Evolutionary conservation across 2,797 vertebrate species (phyloP).

Genomic region (Ptychadena robeensis): DNA sequence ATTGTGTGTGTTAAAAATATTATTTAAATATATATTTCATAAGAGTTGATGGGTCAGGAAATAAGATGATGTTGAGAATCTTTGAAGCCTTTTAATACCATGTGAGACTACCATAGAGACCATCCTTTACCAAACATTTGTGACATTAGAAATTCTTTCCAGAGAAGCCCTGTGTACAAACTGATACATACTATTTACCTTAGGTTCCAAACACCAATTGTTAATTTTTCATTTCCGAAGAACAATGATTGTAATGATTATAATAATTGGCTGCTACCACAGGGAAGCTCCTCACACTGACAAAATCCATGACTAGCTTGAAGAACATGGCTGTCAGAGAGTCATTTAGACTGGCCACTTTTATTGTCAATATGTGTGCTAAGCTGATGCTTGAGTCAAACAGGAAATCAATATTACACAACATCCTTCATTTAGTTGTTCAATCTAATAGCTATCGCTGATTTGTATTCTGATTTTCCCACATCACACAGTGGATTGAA

Average conservation of each 20-base stretch:
- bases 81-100: too few relatives aligned
- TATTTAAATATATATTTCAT: too few relatives aligned
- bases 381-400: background rate
- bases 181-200: background rate
- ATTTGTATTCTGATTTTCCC: too few relatives aligned
- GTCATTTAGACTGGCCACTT: background rate
- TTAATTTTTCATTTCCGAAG: background rate
- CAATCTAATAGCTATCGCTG: too few relatives aligned
- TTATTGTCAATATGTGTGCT: background rate
- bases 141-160: too few relatives aligned
- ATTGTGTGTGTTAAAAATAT: too few relatives aligned
- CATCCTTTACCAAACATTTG: too few relatives aligned
- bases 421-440: background rate
- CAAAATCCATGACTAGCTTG: background rate
- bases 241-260: background rate
- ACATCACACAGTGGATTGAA: too few relatives aligned
- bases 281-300: background rate
- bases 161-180: background rate
- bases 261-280: background rate
- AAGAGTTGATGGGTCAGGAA: too few relatives aligned
- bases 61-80: too few relatives aligned
- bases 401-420: background rate
- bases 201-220: background rate
- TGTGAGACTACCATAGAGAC: too few relatives aligned
- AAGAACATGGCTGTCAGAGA: background rate